A percentile compares a stretch with the other conserved stretches of the same genome.
Conservation (phyloP, 2,113 vertebrate genomes). For the Vicugna pacos region DNA sequence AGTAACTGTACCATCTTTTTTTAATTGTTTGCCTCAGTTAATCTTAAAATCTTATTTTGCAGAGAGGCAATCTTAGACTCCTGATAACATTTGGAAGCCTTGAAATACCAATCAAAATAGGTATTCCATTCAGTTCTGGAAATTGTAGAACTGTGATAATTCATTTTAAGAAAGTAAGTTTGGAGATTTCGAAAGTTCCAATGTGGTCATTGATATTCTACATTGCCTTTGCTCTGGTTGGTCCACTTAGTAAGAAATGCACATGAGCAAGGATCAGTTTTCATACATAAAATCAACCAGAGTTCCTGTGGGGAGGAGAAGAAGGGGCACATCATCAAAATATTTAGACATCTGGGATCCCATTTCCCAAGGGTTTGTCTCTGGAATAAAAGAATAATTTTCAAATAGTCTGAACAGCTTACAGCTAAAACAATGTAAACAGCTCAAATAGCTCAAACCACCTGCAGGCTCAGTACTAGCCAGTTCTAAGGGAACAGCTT, state of each 20-base stretch:
- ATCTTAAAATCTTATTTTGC: background rate
- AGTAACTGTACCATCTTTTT: background rate
- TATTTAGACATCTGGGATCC: background rate
- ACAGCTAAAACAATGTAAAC: background rate
- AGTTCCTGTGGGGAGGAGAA: accelerated
- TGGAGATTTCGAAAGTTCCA: background rate
- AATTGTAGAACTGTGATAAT: background rate
- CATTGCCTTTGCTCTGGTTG: background rate
- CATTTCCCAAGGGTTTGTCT: background rate
- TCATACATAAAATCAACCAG: background rate
- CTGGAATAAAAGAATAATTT: background rate
- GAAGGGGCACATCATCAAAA: background rate
- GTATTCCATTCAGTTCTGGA: background rate
- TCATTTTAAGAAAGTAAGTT: background rate
- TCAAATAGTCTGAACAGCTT: background rate
- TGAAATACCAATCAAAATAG: background rate
- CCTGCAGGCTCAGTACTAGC: background rate
- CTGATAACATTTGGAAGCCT: background rate
- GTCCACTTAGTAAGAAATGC: background rate
- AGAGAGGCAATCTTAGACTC: background rate
- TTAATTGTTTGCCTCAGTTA: background rate
- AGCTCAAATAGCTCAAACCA: background rate
- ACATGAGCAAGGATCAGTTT: background rate
- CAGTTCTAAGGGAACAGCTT: background rate
- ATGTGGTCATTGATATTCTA: background rate